Evolutionary conservation across 53 echinoderm and acorn worm species (phyloP), one percentile per base, ranked within the genome.

Genomic region (Holothuria scabra): DNA sequence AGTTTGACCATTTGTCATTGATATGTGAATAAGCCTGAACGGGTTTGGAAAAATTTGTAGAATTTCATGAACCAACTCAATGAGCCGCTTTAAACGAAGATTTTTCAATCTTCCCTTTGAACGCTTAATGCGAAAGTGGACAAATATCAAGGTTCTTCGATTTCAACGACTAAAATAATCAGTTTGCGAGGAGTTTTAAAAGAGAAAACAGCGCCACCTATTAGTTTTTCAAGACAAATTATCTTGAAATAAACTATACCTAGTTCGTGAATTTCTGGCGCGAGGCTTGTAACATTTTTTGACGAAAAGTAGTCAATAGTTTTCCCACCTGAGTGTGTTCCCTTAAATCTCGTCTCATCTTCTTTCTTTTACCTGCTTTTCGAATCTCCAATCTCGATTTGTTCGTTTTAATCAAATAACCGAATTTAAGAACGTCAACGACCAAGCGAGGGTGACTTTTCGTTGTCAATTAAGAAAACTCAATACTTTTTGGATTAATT

Each of bases 401-500:
- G 62, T 64, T 46, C 62, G 37, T 81, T 61, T 49, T 81, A 81
- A 81, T 81, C 82, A 81, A 81, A 81, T 81, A 81, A 81, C 82
- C 82, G 82, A 81, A 64, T 81, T 81, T 34, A 63, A 37, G 57
- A 38, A 64, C 82, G 82, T 81, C 82, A 81, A 81, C 65, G 82
- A 64, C 82, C 82, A 64, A 60, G 64, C 82, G 62, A 81, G 38
- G 62, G 62, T 81, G 82, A 81, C 82, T 81, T 81, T 81, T 81
- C 82, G 82, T 81, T 81, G 82, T 81, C 82, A 81, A 81, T 81
- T 81, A 81, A 81, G 82, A 81, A 37, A 81, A 81, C 82, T 81
- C 82, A 81, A 81, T 81, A 81, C 82, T 81, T 81, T 81, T 81
- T 64, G 82, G 82, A 81, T 81, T 81, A 81, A 81, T 81, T 81